Conservation (phyloP, 2,113 vertebrate species). For the Microtus pennsylvanicus region DNA sequence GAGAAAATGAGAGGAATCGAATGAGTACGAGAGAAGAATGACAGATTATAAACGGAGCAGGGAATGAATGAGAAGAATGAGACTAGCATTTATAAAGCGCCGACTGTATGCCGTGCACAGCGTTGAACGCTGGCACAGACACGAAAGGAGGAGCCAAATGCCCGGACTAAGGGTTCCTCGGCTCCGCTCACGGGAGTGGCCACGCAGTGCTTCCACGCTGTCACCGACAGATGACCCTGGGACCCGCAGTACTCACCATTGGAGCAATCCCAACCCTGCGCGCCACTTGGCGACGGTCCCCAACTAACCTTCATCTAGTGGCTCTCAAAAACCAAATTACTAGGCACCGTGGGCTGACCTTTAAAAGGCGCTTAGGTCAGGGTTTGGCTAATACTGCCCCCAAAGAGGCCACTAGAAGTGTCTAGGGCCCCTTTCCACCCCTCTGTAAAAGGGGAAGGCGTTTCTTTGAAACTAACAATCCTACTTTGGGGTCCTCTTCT, state of each 20-base stretch:
- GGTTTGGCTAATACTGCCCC: no score
- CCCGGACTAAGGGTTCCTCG: background rate
- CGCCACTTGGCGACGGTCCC: background rate
- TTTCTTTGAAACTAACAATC: background rate
- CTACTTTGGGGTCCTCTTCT: background rate
- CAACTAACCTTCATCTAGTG: background rate
- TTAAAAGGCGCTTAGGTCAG: no score
- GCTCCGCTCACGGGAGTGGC: background rate
- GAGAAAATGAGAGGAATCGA: background rate
- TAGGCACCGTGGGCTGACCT: background rate
- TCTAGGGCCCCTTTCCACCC: background rate
- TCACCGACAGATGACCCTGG: background rate
- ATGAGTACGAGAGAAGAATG: slow-evolving; percentile 15
- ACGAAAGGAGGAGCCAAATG: background rate
- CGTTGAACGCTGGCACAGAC: background rate
- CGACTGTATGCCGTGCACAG: slow-evolving; percentile 33
- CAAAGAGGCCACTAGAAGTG: background rate
- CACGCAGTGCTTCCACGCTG: background rate
- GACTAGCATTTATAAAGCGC: slow-evolving; percentile 30
- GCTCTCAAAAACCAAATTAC: background rate
- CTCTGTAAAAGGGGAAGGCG: background rate
- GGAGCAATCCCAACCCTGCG: background rate
- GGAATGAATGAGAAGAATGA: background rate
- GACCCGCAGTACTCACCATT: background rate
- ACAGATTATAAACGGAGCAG: background rate